Evolutionary conservation across 2,888 invertebrate genomes (phyloP), one percentile per base, ranked within the genome.

Genomic region (Drosophila seclusa): DNA sequence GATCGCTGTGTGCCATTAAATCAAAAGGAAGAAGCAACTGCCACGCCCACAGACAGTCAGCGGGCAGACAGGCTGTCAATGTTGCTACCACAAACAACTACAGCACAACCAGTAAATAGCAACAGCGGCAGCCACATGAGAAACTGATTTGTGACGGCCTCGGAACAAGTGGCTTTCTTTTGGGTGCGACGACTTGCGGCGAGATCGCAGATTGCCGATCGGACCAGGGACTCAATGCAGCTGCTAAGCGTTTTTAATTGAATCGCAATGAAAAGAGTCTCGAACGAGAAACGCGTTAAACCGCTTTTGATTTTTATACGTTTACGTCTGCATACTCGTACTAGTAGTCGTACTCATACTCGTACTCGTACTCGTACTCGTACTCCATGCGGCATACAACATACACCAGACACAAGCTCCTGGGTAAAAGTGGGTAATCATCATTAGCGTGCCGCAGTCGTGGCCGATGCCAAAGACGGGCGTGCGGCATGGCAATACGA

Each of bases 371-470:
- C 8, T 34, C 34, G 32, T 32, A 27, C 24, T 48, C 48, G 16
- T 16, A 48, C 45, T 53, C 52, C 59, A 71, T 49, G n/a, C 42
- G 38, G n/a, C 38, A 60, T 27, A 54, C 53, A 27, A 31, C 58
- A 68, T 45, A 52, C 42, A 40, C 16, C 49, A 53, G 42, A 54
- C 34, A 54, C 45, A 57, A 48, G 53, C 53, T 73, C 64, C 68
- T 73, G 74, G 87, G 85, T 89, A 85, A 85, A 85, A 85, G 85
- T 89, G 89, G 89, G 89, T 89, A 85, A 85, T 85, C 85, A 85
- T 85, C 87, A 85, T 85, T 86, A 85, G 87, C 73, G 68, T 55
- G 70, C 55, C 63, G 57, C 65, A 40, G 31, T 57, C 36, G 38
- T 29, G 69, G 48, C 32, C 24, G 61, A n/a, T 10, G 48, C 27